Evolutionary conservation across 1,140 invertebrate species (phyloP).

Genomic region (Cherax quadricarinatus): DNA sequence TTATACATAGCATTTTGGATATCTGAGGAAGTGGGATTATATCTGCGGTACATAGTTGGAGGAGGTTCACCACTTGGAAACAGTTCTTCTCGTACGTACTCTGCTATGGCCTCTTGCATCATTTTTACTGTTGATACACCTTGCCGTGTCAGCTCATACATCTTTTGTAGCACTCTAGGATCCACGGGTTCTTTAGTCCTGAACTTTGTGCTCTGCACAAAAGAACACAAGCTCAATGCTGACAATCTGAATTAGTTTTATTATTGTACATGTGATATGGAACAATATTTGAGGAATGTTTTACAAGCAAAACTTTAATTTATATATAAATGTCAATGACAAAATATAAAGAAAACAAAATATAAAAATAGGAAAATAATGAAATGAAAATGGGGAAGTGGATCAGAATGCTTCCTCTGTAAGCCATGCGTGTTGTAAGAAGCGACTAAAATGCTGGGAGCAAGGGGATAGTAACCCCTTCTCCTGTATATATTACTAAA

Average conservation of each 20-base stretch:
- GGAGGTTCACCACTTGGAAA: constrained; percentile 57
- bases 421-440: too few relatives aligned
- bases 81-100: constrained; percentile 49
- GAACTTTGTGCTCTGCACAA: constrained; percentile 44
- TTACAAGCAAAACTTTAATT: too few relatives aligned
- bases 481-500: too few relatives aligned
- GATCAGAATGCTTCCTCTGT: too few relatives aligned
- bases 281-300: background rate
- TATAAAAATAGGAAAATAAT: too few relatives aligned
- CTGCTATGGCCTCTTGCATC: constrained; percentile 52
- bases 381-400: too few relatives aligned
- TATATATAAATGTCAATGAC: too few relatives aligned
- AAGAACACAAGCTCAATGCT: background rate
- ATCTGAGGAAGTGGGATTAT: constrained; percentile 66
- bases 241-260: background rate
- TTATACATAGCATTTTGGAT: constrained; percentile 71
- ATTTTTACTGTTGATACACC: constrained; percentile 53
- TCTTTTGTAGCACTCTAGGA: constrained; percentile 56
- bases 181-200: constrained; percentile 69
- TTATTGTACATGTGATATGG: background rate
- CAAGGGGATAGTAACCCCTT: too few relatives aligned
- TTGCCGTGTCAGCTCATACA: constrained; percentile 59
- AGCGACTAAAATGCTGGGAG: too few relatives aligned
- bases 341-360: too few relatives aligned
- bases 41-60: constrained; percentile 65